Evolutionary conservation across 2,797 vertebrate genomes (phyloP).

Genomic region (Meriones psammophilus): DNA sequence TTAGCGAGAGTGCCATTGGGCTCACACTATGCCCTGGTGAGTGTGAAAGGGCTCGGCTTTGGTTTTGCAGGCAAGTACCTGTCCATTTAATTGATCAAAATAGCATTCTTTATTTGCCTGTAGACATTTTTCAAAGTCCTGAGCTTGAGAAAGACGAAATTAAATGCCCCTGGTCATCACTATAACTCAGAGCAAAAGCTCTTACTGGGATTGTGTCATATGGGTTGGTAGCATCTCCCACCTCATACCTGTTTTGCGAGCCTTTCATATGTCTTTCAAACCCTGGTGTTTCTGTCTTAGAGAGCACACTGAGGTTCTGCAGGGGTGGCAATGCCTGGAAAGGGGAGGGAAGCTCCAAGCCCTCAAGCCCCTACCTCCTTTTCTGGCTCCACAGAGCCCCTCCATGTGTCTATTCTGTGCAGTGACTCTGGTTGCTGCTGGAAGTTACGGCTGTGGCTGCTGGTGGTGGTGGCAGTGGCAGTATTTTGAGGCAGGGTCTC

Average conservation of each 20-base stretch:
- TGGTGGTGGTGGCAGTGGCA: background rate
- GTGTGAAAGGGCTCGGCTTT: background rate
- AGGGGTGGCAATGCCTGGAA: background rate
- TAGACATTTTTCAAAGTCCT: slow-evolving; percentile 35
- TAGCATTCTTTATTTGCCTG: background rate
- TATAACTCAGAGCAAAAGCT: background rate
- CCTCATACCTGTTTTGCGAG: background rate
- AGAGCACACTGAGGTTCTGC: background rate
- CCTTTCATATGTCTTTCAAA: slow-evolving; percentile 1
- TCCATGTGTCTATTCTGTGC: background rate
- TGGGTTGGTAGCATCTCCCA: background rate
- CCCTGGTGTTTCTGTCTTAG: background rate
- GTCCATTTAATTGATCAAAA: slow-evolving; percentile 11
- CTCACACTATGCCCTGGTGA: background rate
- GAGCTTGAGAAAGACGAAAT: slow-evolving; percentile 31
- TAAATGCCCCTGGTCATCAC: background rate
- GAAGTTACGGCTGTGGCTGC: background rate
- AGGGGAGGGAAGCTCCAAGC: background rate
- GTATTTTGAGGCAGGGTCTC: background rate
- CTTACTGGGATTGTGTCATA: background rate
- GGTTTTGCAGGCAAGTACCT: background rate
- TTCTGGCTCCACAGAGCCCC: background rate
- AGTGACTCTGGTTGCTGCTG: background rate
- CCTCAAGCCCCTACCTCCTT: background rate
- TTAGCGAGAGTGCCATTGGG: background rate